These are phyloP conservation scores for Simalia tracyae DNA, from an alignment of 2,797 vertebrate species.

Conservation along the genomic window DNA sequence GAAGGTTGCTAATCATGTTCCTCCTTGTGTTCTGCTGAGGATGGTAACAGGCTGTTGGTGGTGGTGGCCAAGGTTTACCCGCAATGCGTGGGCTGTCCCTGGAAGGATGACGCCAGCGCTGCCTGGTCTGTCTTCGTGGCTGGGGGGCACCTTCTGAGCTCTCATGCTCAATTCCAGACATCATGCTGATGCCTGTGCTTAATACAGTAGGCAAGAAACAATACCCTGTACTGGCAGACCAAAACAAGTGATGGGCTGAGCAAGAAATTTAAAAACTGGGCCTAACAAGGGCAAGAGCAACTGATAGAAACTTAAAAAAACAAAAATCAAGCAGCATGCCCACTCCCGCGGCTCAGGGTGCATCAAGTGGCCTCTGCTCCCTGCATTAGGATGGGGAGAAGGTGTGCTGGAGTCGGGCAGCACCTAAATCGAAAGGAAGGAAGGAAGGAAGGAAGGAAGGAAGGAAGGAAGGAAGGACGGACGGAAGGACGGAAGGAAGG, in stretches of 20 bases:
- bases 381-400: no score
- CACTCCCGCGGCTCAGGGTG: not conserved
- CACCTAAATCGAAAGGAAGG: no score
- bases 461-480: no score
- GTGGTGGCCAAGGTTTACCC: conserved; percentile 22
- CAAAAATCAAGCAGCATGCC: not conserved
- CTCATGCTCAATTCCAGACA: not conserved
- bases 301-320: no score
- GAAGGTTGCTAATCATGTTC: not conserved
- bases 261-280: not conserved
- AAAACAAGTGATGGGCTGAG: not conserved
- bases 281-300: no score
- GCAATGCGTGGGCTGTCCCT: conserved; percentile 31
- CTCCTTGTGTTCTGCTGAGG: conserved; percentile 38
- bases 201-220: not conserved
- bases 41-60: not conserved
- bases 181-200: no score
- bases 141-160: not conserved
- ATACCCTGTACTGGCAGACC: not conserved
- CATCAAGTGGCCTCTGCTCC: not conserved
- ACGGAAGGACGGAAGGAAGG: no score
- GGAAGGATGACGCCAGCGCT: conserved; percentile 42
- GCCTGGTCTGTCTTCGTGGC: conserved; percentile 10
- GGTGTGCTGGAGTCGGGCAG: no score
- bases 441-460: no score